Base-by-base conservation (phyloP, 2,797 vertebrate species). In the Oreochromis mossambicus region DNA sequence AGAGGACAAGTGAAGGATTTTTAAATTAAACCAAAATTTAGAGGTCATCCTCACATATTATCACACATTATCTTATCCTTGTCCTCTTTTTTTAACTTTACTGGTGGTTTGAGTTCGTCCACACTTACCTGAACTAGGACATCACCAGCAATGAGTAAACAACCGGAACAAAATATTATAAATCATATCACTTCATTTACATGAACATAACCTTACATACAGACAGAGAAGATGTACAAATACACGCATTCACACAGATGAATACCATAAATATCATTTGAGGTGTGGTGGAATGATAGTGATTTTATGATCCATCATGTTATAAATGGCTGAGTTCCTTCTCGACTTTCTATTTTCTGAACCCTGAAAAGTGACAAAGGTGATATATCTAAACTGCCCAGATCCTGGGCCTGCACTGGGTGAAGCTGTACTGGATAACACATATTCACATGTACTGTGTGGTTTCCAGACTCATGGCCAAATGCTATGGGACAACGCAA, bases 121-220 rank as follows among this genome's bases (percentile, higher is more conserved):
- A 93, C 83, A 91, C 88, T 86, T 80, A 43, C 80, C 87, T 81
- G 86, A 85, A 78, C 80, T 63, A 86, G 56, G 89, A 93, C 84
- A 88, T 80, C 41, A 51, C 86, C 85, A 87, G 76, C 63, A 76
- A 87, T 78, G 70, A 75, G 10, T 32, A 75, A 32, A 87, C 80
- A 87, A 87, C 43, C 15, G 61, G 84, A 91, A 89, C 61, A 56
- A 61, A 86, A 61, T 73, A 84, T 78, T 15, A 48, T 3, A 87
- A 92, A 78, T 91, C 1, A 88, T 78, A 86, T 63, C 32, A 79
- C 56, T 75, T 81, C 51, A 88, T 50, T 80, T 61, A 83, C 75
- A 82, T 82, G 76, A 79, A 79, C 52, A 82, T 66, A 80, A 54
- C 48, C 83, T 78, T 46, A 91, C 77, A 78, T 48, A 83, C 79